Evolutionary conservation across 1,140 invertebrate species (phyloP), one percentile per base, ranked within the genome.

Genomic region (Drosophila pseudoananassae): DNA sequence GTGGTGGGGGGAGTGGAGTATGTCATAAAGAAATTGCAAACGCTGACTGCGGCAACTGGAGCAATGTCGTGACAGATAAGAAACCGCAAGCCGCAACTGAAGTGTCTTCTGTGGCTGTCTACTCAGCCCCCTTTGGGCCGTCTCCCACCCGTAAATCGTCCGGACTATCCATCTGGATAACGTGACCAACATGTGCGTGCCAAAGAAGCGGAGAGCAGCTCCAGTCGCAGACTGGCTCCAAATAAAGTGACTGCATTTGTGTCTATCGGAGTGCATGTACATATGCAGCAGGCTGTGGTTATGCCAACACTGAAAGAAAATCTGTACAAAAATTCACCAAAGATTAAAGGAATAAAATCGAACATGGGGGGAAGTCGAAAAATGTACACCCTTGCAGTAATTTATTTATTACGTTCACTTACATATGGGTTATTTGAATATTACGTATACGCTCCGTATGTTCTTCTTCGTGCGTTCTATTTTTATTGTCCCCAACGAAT

Each of bases 1-100:
- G 66, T 56, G 69, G 77, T 36, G 33, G 33, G 33, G 33, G 33
- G 33, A 12, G 31, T 31, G 33, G 33, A n/a, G 40, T 4, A 80
- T 88, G 82, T 85, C 83, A 85, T 88, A 87, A 87, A 85, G 69
- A 76, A 79, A 84, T 47, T 70, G 82, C 63, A n/a, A 76, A 52
- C 50, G 72, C 58, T 25, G 52, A 12, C 58, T 80, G 50, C 43
- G 59, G 60, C 78, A 87, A 87, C 83, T 87, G 75, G 82, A 88
- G 82, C 82, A 87, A 88, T 87, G 83, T 88, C 83, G 78, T 87
- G 82, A 68, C 77, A 70, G 82, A 74, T 76, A 77, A 82, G 73
- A 60, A 66, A 82, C 78, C 78, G 58, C 78, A 82, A 83, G 74
- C 31, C 60, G 27, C 64, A 69, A 65, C 36, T 46, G 61, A 66